Conservation (phyloP, 1,140 invertebrate genomes). For the Drosophila tropicalis region DNA sequence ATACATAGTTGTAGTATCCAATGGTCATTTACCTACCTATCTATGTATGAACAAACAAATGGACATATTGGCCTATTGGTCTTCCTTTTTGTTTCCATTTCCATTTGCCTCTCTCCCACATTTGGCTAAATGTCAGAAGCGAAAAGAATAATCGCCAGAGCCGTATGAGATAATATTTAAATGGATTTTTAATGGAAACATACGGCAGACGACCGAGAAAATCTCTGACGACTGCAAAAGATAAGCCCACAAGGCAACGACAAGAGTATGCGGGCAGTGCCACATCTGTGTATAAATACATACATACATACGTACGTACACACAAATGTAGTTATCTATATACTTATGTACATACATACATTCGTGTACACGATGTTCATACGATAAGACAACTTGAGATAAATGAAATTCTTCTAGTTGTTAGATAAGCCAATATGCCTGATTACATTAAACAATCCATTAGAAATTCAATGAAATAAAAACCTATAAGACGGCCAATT, state of each 20-base stretch:
- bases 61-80: neutral
- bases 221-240: conserved; percentile 21
- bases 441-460: neutral
- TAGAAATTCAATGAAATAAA: neutral
- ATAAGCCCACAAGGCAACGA: conserved; percentile 33
- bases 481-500: no score
- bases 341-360: neutral
- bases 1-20: no score
- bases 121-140: conserved; percentile 63
- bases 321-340: neutral
- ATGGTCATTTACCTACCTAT: neutral
- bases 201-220: conserved; percentile 25
- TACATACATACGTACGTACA: neutral
- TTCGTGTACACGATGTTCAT: neutral
- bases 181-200: conserved; percentile 73
- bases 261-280: conserved; percentile 11
- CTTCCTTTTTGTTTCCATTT: neutral
- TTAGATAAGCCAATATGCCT: neutral
- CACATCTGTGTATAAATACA: neutral
- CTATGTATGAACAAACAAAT: no score
- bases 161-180: conserved; percentile 60
- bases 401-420: neutral
- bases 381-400: conserved; percentile 1
- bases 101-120: conserved; percentile 1
- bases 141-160: conserved; percentile 22